Evolutionary conservation across 2,113 vertebrate species (phyloP).

Genomic region (Melanotaenia duboulayi): DNA sequence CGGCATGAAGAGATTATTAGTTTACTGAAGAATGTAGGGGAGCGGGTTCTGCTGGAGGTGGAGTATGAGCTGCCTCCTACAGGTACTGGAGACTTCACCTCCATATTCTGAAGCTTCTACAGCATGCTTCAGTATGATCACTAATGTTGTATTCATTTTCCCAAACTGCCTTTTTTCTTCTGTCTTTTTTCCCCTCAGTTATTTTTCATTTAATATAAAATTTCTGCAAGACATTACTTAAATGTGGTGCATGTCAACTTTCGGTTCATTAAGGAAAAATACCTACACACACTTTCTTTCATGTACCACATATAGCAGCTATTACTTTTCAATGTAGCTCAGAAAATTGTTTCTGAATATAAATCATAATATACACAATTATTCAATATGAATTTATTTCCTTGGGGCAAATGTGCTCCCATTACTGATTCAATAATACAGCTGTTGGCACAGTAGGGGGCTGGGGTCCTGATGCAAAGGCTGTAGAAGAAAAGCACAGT

Average conservation of each 20-base stretch:
- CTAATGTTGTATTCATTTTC: neutral
- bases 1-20: constrained; percentile 98
- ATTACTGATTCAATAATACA: neutral
- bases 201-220: neutral
- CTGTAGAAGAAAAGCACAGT: neutral
- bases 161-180: neutral
- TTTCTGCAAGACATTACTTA: neutral
- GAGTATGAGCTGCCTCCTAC: constrained; percentile 95
- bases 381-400: neutral
- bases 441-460: neutral
- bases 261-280: neutral
- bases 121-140: neutral
- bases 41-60: constrained; percentile 95
- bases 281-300: neutral
- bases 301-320: neutral
- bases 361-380: neutral
- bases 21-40: constrained; percentile 94
- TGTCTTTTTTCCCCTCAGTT: too few species aligned
- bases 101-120: neutral
- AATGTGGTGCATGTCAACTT: neutral
- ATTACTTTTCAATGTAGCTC: neutral
- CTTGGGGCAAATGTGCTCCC: neutral
- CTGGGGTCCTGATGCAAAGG: neutral
- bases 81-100: constrained; percentile 76
- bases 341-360: neutral